A percentile compares a stretch with the other conserved stretches of the same genome.
These are phyloP conservation scores for Zaprionus ornatus DNA, from an alignment of 1,140 invertebrate genomes.

Conservation along the genomic window DNA sequence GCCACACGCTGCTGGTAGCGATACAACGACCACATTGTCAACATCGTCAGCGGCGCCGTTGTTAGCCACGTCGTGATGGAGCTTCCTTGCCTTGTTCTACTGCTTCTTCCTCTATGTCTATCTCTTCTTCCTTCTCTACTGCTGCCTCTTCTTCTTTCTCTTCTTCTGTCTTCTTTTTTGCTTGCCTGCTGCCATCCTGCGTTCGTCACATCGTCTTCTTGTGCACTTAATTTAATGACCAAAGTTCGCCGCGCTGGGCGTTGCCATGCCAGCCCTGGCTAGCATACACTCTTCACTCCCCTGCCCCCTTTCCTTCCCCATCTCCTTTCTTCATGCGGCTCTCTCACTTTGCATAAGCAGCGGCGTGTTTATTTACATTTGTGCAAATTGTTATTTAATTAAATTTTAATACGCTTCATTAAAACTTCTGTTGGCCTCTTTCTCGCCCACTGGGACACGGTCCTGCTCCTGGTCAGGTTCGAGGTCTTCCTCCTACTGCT, in stretches of 20 bases:
- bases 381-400: slow-evolving; percentile 81
- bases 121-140: background rate
- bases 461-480: background rate
- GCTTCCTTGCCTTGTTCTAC: background rate
- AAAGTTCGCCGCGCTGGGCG: slow-evolving; percentile 71
- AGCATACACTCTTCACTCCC: background rate
- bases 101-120: background rate
- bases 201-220: slow-evolving; percentile 26
- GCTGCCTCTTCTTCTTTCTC: background rate
- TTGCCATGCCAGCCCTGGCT: slow-evolving; percentile 44
- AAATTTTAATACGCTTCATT: slow-evolving; percentile 81
- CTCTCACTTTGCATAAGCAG: slow-evolving; percentile 67
- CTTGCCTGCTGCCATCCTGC: slow-evolving; percentile 1
- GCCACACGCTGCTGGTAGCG: slow-evolving; percentile 5
- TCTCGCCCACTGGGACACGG: slow-evolving; percentile 5
- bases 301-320: background rate
- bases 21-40: slow-evolving; percentile 17
- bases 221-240: slow-evolving; percentile 80
- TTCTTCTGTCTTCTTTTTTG: background rate
- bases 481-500: no score
- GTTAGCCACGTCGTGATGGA: slow-evolving; percentile 10
- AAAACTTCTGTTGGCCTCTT: slow-evolving; percentile 59
- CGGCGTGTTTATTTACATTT: slow-evolving; percentile 77
- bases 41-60: background rate
- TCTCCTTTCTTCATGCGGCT: background rate